Evolutionary conservation across 2,113 vertebrate genomes (phyloP).

Genomic region (Ciconia boyciana): DNA sequence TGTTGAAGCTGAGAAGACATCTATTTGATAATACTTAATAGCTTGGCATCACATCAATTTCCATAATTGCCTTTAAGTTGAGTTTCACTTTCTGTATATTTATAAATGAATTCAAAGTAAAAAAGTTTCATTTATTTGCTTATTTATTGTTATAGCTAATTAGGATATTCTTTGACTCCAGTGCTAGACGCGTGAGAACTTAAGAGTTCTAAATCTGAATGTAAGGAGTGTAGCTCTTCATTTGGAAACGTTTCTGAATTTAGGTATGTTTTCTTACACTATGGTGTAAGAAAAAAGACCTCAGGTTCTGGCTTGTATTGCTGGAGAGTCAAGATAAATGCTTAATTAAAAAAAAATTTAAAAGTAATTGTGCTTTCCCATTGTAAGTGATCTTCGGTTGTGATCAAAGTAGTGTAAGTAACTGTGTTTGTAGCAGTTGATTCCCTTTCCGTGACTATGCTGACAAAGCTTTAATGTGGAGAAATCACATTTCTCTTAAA

Average conservation of each 20-base stretch:
- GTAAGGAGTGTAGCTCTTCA: neutral
- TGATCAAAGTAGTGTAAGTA: neutral
- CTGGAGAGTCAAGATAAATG: neutral
- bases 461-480: neutral
- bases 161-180: neutral
- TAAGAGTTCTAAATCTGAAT: neutral
- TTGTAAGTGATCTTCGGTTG: neutral
- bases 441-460: neutral
- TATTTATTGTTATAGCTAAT: neutral
- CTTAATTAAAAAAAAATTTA: neutral
- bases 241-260: neutral
- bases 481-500: neutral
- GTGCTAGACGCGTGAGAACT: neutral
- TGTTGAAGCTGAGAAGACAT: neutral
- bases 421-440: neutral
- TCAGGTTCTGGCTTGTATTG: neutral
- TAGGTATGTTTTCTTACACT: neutral
- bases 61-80: neutral
- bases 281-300: neutral
- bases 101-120: neutral
- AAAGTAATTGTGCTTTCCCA: neutral
- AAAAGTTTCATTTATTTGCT: neutral
- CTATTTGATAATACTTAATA: neutral
- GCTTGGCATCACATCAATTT: neutral
- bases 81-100: neutral